These are phyloP conservation scores for Cydia splendana DNA, from an alignment of 1,140 invertebrate species.

Conservation along the genomic window DNA sequence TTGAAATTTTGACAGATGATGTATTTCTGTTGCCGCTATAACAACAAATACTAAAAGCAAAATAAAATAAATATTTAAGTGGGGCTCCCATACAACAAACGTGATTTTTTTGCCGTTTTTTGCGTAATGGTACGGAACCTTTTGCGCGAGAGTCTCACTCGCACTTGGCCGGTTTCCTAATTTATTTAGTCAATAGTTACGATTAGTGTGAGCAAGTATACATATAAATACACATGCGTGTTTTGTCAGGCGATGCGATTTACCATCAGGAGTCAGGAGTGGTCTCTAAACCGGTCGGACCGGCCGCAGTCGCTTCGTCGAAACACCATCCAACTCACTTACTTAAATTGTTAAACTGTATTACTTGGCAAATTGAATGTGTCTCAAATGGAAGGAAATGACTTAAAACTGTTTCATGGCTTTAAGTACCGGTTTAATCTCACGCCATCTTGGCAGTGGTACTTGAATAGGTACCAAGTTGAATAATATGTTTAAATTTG, in stretches of 20 bases:
- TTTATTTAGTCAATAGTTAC: neutral
- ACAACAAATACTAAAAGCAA: too few relatives aligned
- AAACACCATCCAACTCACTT: conserved; percentile 60
- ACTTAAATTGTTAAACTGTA: conserved; percentile 68
- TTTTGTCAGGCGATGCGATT: conserved; percentile 62
- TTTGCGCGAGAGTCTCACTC: too few relatives aligned
- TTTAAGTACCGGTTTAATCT: conserved; percentile 20
- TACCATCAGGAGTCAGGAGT: conserved; percentile 70
- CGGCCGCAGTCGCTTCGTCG: conserved; percentile 59
- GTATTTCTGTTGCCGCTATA: too few relatives aligned
- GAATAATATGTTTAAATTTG: neutral
- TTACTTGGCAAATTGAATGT: conserved; percentile 57
- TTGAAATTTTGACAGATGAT: too few relatives aligned
- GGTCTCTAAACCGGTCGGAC: conserved; percentile 73
- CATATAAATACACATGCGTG: conserved; percentile 40
- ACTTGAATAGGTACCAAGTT: neutral
- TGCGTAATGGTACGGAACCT: too few relatives aligned
- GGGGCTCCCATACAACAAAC: too few relatives aligned
- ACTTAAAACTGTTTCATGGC: conserved; percentile 22
- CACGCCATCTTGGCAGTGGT: neutral
- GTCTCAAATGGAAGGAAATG: conserved; percentile 40
- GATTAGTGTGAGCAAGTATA: neutral
- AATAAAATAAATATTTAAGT: too few relatives aligned
- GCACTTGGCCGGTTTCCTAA: neutral
- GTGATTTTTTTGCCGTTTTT: too few relatives aligned